phyloP scores from a whole-genome alignment of 2,888 invertebrate species.

The Thalpophila matura region DNA sequence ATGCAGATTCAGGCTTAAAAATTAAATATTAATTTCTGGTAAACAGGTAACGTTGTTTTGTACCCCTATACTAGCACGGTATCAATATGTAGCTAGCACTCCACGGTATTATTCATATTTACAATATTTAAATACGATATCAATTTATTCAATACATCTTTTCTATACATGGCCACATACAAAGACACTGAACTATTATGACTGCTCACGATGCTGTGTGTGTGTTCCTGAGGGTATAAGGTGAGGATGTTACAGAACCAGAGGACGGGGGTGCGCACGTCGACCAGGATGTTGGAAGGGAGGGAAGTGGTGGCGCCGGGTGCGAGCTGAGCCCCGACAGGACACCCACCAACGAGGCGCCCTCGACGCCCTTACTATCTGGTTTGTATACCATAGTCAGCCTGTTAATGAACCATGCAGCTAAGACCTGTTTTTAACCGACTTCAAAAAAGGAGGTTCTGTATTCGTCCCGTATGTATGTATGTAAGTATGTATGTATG shows the following conservation, averaged over 20 bases:
- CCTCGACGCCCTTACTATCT: conserved; percentile 89
- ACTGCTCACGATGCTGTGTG: conserved; percentile 30
- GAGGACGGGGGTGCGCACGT: conserved; percentile 87
- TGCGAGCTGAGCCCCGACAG: conserved; percentile 87
- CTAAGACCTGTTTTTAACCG: too few relatives aligned
- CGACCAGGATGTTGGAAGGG: conserved; percentile 81
- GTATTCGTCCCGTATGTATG: too few relatives aligned
- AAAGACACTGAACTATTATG: conserved; percentile 35
- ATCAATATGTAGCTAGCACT: conserved; percentile 52
- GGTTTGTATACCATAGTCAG: conserved; percentile 72
- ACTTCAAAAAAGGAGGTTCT: too few relatives aligned
- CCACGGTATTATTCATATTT: conserved; percentile 32
- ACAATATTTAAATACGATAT: conserved; percentile 27
- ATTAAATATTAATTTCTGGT: conserved; percentile 51
- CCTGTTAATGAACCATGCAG: too few relatives aligned
- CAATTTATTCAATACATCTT: conserved; percentile 43
- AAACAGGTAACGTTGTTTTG: conserved; percentile 37
- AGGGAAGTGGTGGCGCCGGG: conserved; percentile 84
- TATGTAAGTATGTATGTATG: too few relatives aligned
- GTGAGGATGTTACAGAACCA: conserved; percentile 76
- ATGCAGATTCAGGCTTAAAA: conserved; percentile 34
- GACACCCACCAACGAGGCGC: conserved; percentile 89
- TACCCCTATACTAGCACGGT: conserved; percentile 52
- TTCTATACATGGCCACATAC: conserved; percentile 25
- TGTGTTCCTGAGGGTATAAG: background rate